Percentiles rank a stretch among this genome's conserved stretches.
Conservation (phyloP, 2,797 vertebrate genomes). For the Alca torda region DNA sequence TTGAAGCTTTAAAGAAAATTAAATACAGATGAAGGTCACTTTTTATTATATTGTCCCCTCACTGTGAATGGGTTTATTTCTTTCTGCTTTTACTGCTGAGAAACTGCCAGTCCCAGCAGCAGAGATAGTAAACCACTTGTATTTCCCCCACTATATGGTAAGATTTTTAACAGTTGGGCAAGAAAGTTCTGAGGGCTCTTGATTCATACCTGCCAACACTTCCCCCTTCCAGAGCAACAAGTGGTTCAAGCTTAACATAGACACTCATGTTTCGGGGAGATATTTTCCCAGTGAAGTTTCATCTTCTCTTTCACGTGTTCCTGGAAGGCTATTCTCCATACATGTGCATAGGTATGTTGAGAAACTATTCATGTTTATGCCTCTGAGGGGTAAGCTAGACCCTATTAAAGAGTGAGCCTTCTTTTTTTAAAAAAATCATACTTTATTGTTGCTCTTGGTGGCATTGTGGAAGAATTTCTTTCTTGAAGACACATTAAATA, state of each 20-base stretch:
- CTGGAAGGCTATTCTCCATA: not conserved
- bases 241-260: rapidly evolving
- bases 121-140: not conserved
- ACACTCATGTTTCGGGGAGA: rapidly evolving
- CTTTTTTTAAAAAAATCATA: not conserved
- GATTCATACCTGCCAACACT: not conserved
- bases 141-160: not conserved
- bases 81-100: slow-evolving; percentile 8
- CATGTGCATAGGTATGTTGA: not conserved
- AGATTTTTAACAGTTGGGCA: not conserved
- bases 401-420: not conserved
- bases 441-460: not conserved
- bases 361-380: not conserved
- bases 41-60: not conserved
- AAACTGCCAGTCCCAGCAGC: not conserved
- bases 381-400: not conserved
- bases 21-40: slow-evolving; percentile 12
- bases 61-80: not conserved
- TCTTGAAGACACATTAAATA: not conserved
- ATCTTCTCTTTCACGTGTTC: not conserved
- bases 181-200: not conserved
- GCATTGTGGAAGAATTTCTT: not conserved
- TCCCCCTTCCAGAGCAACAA: not conserved
- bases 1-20: slow-evolving; percentile 20
- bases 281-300: not conserved